Evolutionary conservation across 2,888 invertebrate species (phyloP).

Genomic region (Spisula solida): DNA sequence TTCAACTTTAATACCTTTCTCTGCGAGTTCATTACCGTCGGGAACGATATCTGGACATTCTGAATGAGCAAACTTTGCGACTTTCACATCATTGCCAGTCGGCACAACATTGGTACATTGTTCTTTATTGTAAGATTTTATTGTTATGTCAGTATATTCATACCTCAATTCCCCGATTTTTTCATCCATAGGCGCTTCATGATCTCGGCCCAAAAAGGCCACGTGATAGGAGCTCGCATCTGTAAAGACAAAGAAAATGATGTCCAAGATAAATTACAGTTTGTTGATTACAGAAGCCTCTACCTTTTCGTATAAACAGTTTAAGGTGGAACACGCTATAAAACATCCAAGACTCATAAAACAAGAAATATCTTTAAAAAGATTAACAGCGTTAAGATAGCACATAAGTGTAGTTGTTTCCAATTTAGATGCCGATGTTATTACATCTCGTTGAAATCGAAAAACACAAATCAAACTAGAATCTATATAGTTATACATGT

Average conservation of each 20-base stretch:
- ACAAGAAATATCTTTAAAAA: too few species aligned
- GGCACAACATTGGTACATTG: not conserved
- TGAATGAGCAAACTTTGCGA: not conserved
- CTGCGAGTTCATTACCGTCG: conserved; percentile 22
- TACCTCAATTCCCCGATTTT: not conserved
- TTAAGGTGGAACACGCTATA: too few species aligned
- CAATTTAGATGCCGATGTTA: too few species aligned
- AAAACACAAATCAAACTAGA: too few species aligned
- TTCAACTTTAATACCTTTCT: conserved; percentile 46
- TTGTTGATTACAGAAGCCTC: not conserved
- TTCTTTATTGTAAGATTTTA: not conserved
- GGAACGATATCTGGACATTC: conserved; percentile 39
- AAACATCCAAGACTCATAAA: too few species aligned
- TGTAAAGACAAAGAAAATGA: not conserved
- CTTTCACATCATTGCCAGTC: not conserved
- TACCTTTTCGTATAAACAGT: too few species aligned
- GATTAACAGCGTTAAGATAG: too few species aligned
- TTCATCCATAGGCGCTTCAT: not conserved
- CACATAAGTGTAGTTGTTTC: too few species aligned
- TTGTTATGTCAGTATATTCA: not conserved
- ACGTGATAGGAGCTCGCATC: conserved; percentile 8
- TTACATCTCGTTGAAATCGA: too few species aligned
- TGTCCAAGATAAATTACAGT: not conserved
- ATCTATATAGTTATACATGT: too few species aligned
- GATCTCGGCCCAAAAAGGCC: not conserved